Base-by-base conservation (phyloP, 2,888 invertebrate genomes). In the Melipona beecheii region DNA sequence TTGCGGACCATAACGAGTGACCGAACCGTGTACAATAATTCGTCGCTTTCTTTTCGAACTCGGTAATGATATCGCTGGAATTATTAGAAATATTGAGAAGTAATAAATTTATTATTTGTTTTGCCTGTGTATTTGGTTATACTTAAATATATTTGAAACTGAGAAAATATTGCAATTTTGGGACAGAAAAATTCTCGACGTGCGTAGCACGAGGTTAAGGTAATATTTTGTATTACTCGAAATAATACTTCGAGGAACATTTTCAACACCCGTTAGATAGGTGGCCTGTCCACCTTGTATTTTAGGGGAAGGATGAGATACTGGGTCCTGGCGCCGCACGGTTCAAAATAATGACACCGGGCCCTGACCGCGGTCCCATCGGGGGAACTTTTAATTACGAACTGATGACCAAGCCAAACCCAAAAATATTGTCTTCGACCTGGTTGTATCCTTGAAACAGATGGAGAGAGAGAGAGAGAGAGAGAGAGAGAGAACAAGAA, bases 381-480 rank as follows among this genome's bases (percentile, higher is more conserved):
- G 91, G 92, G 90, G 91, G 91, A 75, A 93, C 92, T 93, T 94
- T 93, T 94, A 94, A 94, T 94, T 94, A 94, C 93, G 91, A 93
- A 91, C 93, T 93, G 93, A 93, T 94, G 93, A 94, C 93, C 93
- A 93, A 93, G 93, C 93, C 93, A 92, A 93, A 93, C 91, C 92
- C 90, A 90, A 93, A 93, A 93, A 93, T 93, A 93, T 93, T 93
- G 93, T 93, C 92, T 93, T 93, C 92, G 87, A 87, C 83, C 85
- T 83, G 85, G 80, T 86, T 78, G 88, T 86, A 87, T 88, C 88
- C 86, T 86, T 83, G 83, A 80, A 85, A 70, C 60, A 24, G 60
- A 19, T 27, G 27, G 19, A 1, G 13, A n/a, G 24, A n/a, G 56
- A 24, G n/a, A 31, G 43, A 56, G 0, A 27, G 27, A 11, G 1